Evolutionary conservation across 2,888 invertebrate genomes (phyloP).

Genomic region (Drosophila nr. fundita): DNA sequence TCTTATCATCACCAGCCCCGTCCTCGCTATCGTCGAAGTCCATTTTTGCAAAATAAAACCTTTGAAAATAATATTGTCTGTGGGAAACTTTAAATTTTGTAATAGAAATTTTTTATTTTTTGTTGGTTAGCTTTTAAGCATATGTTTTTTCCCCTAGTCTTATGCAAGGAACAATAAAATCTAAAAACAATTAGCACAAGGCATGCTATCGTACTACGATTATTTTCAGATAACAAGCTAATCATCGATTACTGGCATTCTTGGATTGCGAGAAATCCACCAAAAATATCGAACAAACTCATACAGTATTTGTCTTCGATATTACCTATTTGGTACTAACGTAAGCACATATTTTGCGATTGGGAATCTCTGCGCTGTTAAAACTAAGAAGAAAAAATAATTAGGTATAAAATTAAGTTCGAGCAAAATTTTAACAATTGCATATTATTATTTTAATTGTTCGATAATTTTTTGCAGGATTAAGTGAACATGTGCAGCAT

Average conservation of each 20-base stretch:
- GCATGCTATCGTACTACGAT: conserved; percentile 24
- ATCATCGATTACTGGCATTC: background rate
- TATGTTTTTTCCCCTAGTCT: conserved; percentile 22
- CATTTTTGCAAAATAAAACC: conserved; percentile 10
- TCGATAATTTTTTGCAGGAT: background rate
- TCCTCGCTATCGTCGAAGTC: conserved; percentile 21
- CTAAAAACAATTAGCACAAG: conserved; percentile 5
- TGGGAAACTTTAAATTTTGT: background rate
- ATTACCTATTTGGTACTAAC: background rate
- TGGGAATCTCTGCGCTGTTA: background rate
- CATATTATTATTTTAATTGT: background rate
- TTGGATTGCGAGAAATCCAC: background rate
- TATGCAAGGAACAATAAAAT: conserved; percentile 1
- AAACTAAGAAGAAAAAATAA: background rate
- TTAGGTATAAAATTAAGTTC: background rate
- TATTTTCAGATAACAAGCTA: background rate
- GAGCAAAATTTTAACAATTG: background rate
- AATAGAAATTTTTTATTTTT: background rate
- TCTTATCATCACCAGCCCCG: background rate
- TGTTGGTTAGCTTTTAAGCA: conserved; percentile 2
- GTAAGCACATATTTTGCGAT: too few relatives aligned
- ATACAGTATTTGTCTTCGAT: background rate
- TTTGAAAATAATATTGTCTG: background rate
- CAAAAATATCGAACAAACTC: background rate
- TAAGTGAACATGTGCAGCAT: background rate